phyloP scores from a whole-genome alignment of 2,888 invertebrate genomes.

The Pantelozetes paolii region DNA sequence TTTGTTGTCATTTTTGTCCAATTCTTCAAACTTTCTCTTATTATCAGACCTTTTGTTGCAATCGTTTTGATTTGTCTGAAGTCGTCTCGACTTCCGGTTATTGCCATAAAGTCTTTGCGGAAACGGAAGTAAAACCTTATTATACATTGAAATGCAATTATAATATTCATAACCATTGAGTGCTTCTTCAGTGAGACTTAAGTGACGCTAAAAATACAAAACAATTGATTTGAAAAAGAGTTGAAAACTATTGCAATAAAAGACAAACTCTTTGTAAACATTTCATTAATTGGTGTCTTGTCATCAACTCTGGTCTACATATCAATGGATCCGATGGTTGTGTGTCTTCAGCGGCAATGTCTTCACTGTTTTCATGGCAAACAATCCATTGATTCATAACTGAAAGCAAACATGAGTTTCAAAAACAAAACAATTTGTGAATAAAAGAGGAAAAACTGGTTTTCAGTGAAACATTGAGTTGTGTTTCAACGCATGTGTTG shows the following conservation, averaged over 20 bases:
- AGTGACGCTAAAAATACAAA: not conserved
- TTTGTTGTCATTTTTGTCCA: not conserved
- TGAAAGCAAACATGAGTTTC: not conserved
- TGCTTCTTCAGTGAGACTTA: not conserved
- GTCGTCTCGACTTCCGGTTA: not conserved
- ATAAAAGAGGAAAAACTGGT: not conserved
- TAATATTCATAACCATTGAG: conserved; percentile 2
- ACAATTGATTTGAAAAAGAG: not conserved
- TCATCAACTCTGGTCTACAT: conserved; percentile 19
- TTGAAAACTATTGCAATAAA: not conserved
- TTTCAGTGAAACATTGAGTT: no score
- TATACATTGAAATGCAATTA: conserved; percentile 17
- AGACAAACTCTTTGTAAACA: not conserved
- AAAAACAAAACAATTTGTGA: not conserved
- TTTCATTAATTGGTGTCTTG: not conserved
- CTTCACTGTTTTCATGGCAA: not conserved
- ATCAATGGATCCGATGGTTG: not conserved
- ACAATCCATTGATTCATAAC: not conserved
- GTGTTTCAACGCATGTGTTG: conserved; percentile 6
- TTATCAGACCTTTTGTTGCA: not conserved
- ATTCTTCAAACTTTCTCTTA: conserved; percentile 20
- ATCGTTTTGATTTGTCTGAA: not conserved
- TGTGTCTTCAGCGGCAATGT: not conserved
- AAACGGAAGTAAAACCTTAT: conserved; percentile 1
- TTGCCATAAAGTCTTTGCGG: conserved; percentile 3